Base-by-base conservation (phyloP, 2,888 invertebrate genomes). In the Heteromurus nitidus region DNA sequence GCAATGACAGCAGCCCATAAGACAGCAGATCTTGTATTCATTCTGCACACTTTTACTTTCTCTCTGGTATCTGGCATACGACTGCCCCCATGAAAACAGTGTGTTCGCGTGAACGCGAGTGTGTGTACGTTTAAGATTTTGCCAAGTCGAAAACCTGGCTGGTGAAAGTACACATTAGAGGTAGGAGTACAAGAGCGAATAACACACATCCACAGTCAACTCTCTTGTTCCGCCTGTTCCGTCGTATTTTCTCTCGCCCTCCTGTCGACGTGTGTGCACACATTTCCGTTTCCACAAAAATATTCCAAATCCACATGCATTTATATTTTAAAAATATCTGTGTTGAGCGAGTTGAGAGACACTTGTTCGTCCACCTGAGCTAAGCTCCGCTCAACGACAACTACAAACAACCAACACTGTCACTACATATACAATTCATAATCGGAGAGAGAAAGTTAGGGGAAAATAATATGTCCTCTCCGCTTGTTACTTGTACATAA, bases 1-100 rank as follows among this genome's bases (percentile, higher is more conserved):
- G 62, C 22, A 62, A 69, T 22, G 77, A 69, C 77, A 77, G 65
- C 69, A 62, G 50, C 68, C 68, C 58, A 68, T 65, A 47, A 36
- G 26, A 47, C 44, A 76, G 47, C 11, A 47, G 77, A 77, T 77
- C 69, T 62, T 58, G 69, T 64, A 44, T 68, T n/a, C n/a, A n/a
- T n/a, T 69, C 55, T 55, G n/a, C 62, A 30, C 18, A 64, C 47
- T 5, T 47, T 64, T 62, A 31, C 76, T 68, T 68, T 68, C 68
- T 68, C 64, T 28, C n/a, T 50, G 16, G n/a, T n/a, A n/a, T n/a
- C n/a, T n/a, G n/a, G n/a, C n/a, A n/a, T n/a, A n/a, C n/a, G n/a
- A n/a, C 55, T 64, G 50, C 18, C 55, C 55, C 18, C 47, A 47
- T 3, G 47, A 36, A 36, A 13, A 36, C 11, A 47, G 11, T 47